A percentile compares a stretch with the other conserved stretches of the same genome.
These are phyloP conservation scores for Metaphire vulgaris DNA, from an alignment of 1,140 invertebrate species.

Conservation along the genomic window DNA sequence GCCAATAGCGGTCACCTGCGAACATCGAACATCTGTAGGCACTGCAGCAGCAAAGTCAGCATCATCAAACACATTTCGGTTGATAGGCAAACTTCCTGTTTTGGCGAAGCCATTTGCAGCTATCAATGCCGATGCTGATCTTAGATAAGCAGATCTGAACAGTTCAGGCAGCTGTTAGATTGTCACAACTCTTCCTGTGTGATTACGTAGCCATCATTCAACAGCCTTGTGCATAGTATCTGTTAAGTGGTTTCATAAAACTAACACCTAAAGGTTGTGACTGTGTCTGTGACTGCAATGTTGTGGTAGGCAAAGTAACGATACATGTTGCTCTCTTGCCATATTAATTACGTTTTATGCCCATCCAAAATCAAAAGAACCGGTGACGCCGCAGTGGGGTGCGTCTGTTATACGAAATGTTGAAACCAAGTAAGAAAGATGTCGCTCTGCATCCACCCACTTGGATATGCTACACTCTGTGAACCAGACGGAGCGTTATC, in stretches of 20 bases:
- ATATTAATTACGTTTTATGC: slow-evolving; percentile 27
- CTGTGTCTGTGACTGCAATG: slow-evolving; percentile 12
- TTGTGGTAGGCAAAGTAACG: slow-evolving; percentile 12
- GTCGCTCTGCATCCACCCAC: slow-evolving; percentile 29
- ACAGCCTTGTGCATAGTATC: background rate
- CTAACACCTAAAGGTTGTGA: slow-evolving; percentile 16
- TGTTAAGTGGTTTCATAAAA: slow-evolving; percentile 9
- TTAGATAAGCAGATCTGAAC: background rate
- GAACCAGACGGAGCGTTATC: slow-evolving; percentile 33
- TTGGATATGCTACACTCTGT: slow-evolving; percentile 14
- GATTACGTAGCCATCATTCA: background rate
- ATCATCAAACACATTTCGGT: background rate
- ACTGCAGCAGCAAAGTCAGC: background rate
- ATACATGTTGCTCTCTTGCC: slow-evolving; percentile 4
- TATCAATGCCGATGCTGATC: background rate
- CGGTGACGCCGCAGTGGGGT: slow-evolving; percentile 12
- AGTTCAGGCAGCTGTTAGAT: background rate
- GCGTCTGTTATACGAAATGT: slow-evolving; percentile 30
- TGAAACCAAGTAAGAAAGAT: slow-evolving; percentile 32
- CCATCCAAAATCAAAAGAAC: slow-evolving; percentile 31
- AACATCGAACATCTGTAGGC: too few species aligned
- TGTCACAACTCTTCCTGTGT: background rate
- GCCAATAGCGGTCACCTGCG: too few species aligned
- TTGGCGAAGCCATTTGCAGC: background rate
- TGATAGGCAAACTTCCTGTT: background rate